Conservation (phyloP, 2,797 vertebrate species). For the Podargus strigoides region DNA sequence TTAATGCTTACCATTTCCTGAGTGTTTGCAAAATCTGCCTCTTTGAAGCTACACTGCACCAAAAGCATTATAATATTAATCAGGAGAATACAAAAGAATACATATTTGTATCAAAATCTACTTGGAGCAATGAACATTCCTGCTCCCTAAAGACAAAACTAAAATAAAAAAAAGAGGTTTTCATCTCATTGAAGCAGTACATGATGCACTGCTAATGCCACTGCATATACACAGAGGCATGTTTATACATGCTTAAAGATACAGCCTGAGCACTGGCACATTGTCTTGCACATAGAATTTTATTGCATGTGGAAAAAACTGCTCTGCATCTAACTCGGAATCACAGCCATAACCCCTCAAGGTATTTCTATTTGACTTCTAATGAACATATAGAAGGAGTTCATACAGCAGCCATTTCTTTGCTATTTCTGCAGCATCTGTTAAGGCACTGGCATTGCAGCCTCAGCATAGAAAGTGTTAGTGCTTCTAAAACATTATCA, state of each 20-base stretch:
- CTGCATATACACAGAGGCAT: neutral
- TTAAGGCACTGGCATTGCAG: neutral
- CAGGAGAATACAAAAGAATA: conserved; percentile 14
- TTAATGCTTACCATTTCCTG: conserved; percentile 40
- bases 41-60: conserved; percentile 50
- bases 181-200: neutral
- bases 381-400: neutral
- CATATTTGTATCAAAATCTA: neutral
- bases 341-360: neutral
- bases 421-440: neutral
- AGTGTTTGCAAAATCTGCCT: conserved; percentile 47
- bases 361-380: neutral
- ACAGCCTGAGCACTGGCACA: neutral
- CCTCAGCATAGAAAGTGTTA: neutral
- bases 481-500: conserved; percentile 25
- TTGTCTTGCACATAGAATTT: neutral
- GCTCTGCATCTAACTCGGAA: neutral
- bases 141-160: neutral
- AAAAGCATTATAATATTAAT: conserved; percentile 57
- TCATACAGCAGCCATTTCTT: conserved; percentile 1
- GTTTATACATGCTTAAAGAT: neutral
- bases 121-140: neutral
- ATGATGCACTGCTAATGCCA: neutral
- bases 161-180: neutral
- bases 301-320: neutral